Evolutionary conservation across 2,113 vertebrate species (phyloP).

Genomic region (Cyprinodon variegatus): DNA sequence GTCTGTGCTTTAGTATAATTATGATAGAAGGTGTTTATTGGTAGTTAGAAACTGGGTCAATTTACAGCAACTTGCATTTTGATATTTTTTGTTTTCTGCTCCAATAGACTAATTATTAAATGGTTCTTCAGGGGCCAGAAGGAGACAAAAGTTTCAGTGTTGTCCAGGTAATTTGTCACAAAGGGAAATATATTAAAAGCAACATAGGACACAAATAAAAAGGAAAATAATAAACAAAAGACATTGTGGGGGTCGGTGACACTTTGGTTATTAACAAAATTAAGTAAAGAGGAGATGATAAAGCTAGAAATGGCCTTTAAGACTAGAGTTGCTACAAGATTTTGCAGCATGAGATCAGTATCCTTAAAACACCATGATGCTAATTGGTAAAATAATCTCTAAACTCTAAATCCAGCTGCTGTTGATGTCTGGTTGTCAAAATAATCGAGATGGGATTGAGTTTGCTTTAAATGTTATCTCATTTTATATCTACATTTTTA

Average conservation of each 20-base stretch:
- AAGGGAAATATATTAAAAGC: background rate
- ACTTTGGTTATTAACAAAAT: too few relatives aligned
- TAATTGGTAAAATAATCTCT: background rate
- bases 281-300: background rate
- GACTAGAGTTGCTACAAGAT: background rate
- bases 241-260: background rate
- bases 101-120: slow-evolving; percentile 3
- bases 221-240: background rate
- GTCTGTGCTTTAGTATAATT: slow-evolving; percentile 11
- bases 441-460: background rate
- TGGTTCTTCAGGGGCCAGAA: background rate
- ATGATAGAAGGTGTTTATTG: background rate
- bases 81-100: background rate
- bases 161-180: background rate
- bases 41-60: background rate
- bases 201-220: background rate
- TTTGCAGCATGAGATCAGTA: background rate
- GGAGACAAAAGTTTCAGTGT: background rate
- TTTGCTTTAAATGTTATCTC: background rate
- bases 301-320: background rate
- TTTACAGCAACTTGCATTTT: slow-evolving; percentile 4
- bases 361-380: background rate
- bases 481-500: background rate
- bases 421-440: too few relatives aligned
- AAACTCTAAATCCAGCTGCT: too few relatives aligned